phyloP scores from a whole-genome alignment of 2,888 invertebrate species.

The Noctua janthe region DNA sequence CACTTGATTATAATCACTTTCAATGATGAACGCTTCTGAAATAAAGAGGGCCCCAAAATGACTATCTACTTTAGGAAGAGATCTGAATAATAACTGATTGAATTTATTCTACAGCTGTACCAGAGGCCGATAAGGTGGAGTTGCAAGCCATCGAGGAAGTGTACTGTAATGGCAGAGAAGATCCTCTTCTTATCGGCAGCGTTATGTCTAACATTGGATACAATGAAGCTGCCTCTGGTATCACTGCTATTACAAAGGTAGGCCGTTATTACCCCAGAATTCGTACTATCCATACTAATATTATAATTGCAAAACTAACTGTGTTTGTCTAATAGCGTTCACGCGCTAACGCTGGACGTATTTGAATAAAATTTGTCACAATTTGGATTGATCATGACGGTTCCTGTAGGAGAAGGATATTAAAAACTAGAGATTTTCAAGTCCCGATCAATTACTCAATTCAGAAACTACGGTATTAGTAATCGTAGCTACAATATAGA shows the following conservation, averaged over 20 bases:
- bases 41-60: not conserved
- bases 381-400: not conserved
- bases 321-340: not conserved
- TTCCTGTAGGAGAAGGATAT: not conserved
- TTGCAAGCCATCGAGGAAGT: slow-evolving; percentile 90
- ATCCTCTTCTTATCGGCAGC: slow-evolving; percentile 90
- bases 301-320: not conserved
- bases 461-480: not conserved
- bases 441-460: not conserved
- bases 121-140: slow-evolving; percentile 91
- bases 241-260: slow-evolving; percentile 91
- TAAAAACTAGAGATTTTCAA: not conserved
- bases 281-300: too few relatives aligned
- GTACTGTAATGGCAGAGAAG: slow-evolving; percentile 86
- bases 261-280: not conserved
- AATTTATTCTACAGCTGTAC: slow-evolving; percentile 77
- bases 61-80: not conserved
- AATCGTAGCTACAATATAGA: not conserved
- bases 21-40: not conserved
- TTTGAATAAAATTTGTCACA: not conserved
- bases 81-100: not conserved
- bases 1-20: not conserved
- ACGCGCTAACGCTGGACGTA: not conserved
- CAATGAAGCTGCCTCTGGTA: slow-evolving; percentile 79
- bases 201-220: slow-evolving; percentile 83